Evolutionary conservation across 2,888 invertebrate species (phyloP).

Genomic region (Sepioteuthis lessoniana): DNA sequence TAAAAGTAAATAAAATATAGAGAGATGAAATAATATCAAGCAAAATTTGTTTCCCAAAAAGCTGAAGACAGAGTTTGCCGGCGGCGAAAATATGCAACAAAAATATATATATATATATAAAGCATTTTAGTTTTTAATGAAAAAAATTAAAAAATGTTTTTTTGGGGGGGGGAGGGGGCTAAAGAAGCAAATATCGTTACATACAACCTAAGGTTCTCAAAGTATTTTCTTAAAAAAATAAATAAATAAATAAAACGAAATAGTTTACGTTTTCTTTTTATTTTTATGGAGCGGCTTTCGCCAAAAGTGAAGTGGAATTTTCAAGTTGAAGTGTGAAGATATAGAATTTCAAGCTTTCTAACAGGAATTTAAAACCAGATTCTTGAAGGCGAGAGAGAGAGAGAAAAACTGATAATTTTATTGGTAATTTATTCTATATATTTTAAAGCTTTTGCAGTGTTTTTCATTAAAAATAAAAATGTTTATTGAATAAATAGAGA

Average conservation of each 20-base stretch:
- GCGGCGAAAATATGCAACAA: neutral
- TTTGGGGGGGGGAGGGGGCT: too few relatives aligned
- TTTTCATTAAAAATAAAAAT: neutral
- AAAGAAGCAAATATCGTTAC: neutral
- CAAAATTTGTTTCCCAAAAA: neutral
- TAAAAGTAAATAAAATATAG: neutral
- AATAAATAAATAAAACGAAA: neutral
- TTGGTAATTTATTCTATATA: neutral
- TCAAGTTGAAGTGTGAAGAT: constrained; percentile 8
- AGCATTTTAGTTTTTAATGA: neutral
- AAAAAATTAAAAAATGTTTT: neutral
- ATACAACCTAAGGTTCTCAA: neutral
- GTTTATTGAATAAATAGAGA: neutral
- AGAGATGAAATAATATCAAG: neutral
- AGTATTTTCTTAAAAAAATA: neutral
- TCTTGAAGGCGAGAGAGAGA: neutral
- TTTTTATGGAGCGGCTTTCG: neutral
- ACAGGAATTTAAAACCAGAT: constrained; percentile 23
- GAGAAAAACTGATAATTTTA: neutral
- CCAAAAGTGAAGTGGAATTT: constrained; percentile 33
- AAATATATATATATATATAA: neutral
- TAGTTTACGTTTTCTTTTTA: neutral
- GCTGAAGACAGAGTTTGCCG: neutral
- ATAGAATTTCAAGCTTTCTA: constrained; percentile 1
- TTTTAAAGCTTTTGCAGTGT: neutral